Evolutionary conservation across 1,140 invertebrate genomes (phyloP), one percentile per base, ranked within the genome.

Genomic region (Metopolophium dirhodum): DNA sequence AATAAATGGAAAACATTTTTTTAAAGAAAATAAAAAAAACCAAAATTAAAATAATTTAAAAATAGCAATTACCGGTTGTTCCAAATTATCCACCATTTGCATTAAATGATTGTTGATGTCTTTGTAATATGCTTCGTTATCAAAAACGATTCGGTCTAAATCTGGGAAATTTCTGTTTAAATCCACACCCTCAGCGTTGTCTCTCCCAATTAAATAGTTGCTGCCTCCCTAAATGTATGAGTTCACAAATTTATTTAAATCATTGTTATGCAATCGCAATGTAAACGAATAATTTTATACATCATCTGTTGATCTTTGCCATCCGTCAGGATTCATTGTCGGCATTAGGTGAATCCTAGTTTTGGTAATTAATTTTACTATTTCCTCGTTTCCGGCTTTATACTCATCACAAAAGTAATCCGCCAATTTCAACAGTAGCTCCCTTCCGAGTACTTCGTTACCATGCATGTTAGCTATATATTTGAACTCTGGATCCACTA

Each of bases 241-340:
- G 45, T 20, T 45, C 68, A 47, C 14, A 68, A 90, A 26, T 30
- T 22, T 7, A 91, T 77, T 57, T 90, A 41, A 47, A 49, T 49
- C 20, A 41, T 68, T 51, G 18, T 37, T 26, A 83, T 41, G 47
- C 7, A n/a, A 57, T 54, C 30, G 47, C 7, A n/a, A 57, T 54
- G 22, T 82, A 37, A 87, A 85, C 4, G n/a, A 37, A 35, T 49
- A 86, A 49, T 89, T 14, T 26, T 47, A 14, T 89, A 90, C 61
- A 26, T 90, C 93, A 95, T 97, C 96, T 37, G 94, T 95, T 0
- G 98, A 96, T 57, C 95, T 96, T 95, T 99, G 98, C 95, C 99
- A 99, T 20, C 99, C 99, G 96, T 99, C 99, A 0, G 99, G 99
- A 96, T 99, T 99, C 98, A 99, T 99, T 93, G 98, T 98, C 20